Evolutionary conservation across 2,797 vertebrate species (phyloP), one percentile per base, ranked within the genome.

Genomic region (Meda fulgida): DNA sequence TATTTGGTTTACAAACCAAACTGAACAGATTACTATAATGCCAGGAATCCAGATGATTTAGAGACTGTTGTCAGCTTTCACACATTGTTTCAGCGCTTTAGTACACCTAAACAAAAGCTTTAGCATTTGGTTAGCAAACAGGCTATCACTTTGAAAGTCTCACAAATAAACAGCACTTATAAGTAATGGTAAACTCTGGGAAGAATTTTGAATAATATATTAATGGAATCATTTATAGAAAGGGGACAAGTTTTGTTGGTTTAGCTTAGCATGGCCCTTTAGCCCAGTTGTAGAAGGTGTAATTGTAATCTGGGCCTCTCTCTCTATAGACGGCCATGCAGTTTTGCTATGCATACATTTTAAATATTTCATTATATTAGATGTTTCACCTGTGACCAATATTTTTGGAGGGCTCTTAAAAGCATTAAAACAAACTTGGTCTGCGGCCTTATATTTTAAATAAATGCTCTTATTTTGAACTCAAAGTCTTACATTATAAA

Each of bases 1-100:
- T 26, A 71, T 78, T 40, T 40, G 75, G 10, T 60, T 46, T 60
- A 69, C 40, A 79, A 79, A 63, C 46, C 66, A 84, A 46, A 70
- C 29, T 31, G 11, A 31, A 60, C 9, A 51, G 21, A 84, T 38
- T 38, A 31, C 31, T 76, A 2, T 36, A 53, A 75, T 23, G 31
- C 18, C 46, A 21, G 9, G 7, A 77, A 19, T 77, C n/a, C n/a
- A 63, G 23, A 67, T 7, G 36, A 58, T 31, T 21, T 67, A 7
- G 11, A 40, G 51, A 19, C 6, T 38, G n/a, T 78, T 60, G 82
- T 69, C 34, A 36, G 23, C 11, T 29, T 43, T 21, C 38, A 63
- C 3, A 2, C 46, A 67, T 55, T 21, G n/a, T 63, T 69, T 83
- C 55, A 43, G 66, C 4, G 5, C 51, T 76, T 76, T 36, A 76